Evolutionary conservation across 2,113 vertebrate species (phyloP).

Genomic region (Pterocles burchelli): DNA sequence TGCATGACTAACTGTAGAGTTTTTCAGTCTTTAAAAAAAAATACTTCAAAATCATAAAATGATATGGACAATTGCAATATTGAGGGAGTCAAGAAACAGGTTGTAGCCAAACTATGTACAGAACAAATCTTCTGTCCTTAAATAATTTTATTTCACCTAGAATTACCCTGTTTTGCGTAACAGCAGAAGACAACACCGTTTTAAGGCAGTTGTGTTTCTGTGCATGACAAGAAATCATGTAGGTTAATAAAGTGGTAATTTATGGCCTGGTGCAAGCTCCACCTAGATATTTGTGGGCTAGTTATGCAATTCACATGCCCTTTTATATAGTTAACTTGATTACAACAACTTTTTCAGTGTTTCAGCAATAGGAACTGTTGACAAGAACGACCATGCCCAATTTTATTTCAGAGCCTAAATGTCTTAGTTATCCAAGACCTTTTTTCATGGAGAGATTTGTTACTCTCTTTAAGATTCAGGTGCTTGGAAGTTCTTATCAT

Average conservation of each 20-base stretch:
- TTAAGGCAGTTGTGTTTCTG: not conserved
- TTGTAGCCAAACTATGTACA: not conserved
- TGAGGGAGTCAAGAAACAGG: not conserved
- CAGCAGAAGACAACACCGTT: not conserved
- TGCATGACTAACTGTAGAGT: not conserved
- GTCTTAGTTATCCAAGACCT: not conserved
- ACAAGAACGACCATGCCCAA: not conserved
- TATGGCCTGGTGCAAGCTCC: not conserved
- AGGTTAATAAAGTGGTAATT: conserved; percentile 14
- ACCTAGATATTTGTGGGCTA: not conserved
- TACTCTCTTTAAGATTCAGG: not conserved
- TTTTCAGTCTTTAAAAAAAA: not conserved
- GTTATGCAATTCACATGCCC: not conserved
- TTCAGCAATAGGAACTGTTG: conserved; percentile 27
- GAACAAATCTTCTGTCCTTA: not conserved
- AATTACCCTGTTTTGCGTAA: not conserved
- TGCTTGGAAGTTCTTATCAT: not conserved
- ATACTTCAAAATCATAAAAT: not conserved
- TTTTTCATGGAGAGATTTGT: not conserved
- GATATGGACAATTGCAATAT: not conserved
- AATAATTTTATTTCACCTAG: not conserved
- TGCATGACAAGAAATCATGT: not conserved
- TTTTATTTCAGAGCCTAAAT: not conserved
- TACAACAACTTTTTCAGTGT: not conserved
- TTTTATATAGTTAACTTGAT: not conserved